These are phyloP conservation scores for Hedychridium roseum DNA, from an alignment of 2,888 invertebrate species.

Conservation along the genomic window DNA sequence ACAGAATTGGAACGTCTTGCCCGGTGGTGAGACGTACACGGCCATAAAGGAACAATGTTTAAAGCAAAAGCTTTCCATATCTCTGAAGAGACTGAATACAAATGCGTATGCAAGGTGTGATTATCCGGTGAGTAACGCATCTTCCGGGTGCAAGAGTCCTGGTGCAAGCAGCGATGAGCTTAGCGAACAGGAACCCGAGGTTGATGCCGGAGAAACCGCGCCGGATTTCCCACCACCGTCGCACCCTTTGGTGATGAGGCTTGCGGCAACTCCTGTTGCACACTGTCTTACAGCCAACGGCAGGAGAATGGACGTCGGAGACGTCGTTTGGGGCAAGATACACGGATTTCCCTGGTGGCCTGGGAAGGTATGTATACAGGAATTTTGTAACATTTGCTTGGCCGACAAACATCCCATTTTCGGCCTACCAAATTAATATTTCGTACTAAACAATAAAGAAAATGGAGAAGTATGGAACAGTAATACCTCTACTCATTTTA, in stretches of 20 bases:
- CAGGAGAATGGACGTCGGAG: conserved; percentile 72
- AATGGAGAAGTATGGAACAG: too few relatives aligned
- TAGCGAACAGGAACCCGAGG: conserved; percentile 57
- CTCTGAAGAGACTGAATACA: conserved; percentile 75
- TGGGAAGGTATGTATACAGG: conserved; percentile 71
- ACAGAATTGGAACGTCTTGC: conserved; percentile 63
- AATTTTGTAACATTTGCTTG: too few relatives aligned
- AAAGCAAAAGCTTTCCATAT: conserved; percentile 79
- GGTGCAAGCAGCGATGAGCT: conserved; percentile 64
- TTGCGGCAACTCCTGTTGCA: conserved; percentile 68
- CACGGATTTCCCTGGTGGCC: conserved; percentile 92
- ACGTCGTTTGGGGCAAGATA: conserved; percentile 89
- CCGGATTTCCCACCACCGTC: conserved; percentile 67
- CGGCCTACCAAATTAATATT: too few relatives aligned
- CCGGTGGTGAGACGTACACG: conserved; percentile 65
- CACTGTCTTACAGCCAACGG: conserved; percentile 68
- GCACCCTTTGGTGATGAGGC: conserved; percentile 68
- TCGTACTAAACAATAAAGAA: too few relatives aligned
- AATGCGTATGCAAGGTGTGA: conserved; percentile 71
- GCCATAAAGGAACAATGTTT: conserved; percentile 75
- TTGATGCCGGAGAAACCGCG: conserved; percentile 62
- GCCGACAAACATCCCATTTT: too few relatives aligned
- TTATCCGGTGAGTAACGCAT: conserved; percentile 60
- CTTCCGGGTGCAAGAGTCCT: conserved; percentile 66
- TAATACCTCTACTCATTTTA: too few relatives aligned